These are phyloP conservation scores for Passer montanus DNA, from an alignment of 2,113 vertebrate genomes.

Conservation along the genomic window DNA sequence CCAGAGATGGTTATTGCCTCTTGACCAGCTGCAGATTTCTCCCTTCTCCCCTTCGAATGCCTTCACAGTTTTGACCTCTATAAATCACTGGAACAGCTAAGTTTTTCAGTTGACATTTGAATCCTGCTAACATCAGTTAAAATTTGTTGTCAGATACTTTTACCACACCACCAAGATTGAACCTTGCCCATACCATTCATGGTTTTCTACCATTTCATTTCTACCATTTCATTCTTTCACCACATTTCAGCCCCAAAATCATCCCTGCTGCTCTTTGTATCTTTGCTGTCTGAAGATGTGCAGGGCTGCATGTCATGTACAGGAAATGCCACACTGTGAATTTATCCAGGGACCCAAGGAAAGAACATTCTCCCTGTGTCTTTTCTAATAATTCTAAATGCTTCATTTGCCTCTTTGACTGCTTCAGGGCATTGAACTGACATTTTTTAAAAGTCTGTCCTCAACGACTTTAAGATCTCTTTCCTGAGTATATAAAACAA, in stretches of 20 bases:
- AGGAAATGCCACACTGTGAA: neutral
- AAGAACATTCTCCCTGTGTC: neutral
- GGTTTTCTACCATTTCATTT: neutral
- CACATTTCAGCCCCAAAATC: neutral
- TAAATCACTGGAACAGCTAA: neutral
- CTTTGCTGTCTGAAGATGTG: neutral
- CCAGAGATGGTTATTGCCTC: neutral
- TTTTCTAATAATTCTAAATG: constrained; percentile 1
- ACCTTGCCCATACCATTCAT: neutral
- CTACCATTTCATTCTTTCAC: neutral
- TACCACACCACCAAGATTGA: neutral
- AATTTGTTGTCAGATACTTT: neutral
- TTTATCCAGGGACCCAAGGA: neutral
- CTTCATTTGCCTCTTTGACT: constrained; percentile 8
- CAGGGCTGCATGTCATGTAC: neutral
- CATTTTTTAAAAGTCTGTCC: neutral
- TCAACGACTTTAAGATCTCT: neutral
- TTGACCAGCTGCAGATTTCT: neutral
- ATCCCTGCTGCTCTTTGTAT: neutral
- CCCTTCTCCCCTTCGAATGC: neutral
- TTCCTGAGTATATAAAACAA: constrained; percentile 15
- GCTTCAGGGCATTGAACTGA: neutral
- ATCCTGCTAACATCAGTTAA: neutral
- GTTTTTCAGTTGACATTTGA: neutral
- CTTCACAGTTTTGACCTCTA: neutral